Percentiles rank a stretch among this genome's conserved stretches.
These are phyloP conservation scores for Danio aesculapii DNA, from an alignment of 2,797 vertebrate genomes.

Conservation along the genomic window DNA sequence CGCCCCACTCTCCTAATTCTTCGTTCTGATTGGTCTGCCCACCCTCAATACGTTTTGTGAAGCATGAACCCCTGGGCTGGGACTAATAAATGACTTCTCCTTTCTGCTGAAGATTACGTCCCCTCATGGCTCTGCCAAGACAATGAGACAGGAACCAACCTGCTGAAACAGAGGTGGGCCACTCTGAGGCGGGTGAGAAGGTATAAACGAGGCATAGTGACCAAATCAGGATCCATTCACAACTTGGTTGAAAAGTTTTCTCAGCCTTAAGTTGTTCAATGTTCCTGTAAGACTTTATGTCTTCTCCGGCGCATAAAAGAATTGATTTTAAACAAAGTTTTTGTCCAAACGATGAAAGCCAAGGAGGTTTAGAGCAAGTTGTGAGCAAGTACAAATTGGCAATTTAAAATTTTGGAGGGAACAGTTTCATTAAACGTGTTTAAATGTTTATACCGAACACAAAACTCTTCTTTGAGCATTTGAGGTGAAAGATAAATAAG, in stretches of 20 bases:
- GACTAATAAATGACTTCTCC: constrained; percentile 69
- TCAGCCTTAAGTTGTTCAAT: neutral
- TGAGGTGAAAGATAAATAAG: constrained; percentile 1
- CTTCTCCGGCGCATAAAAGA: neutral
- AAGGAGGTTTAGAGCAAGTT: neutral
- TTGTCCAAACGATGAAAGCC: neutral
- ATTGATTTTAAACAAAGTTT: neutral
- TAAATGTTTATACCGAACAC: neutral
- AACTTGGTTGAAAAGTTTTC: constrained; percentile 1
- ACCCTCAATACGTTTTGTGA: constrained; percentile 69
- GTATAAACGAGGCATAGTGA: constrained; percentile 25
- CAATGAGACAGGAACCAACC: constrained; percentile 61
- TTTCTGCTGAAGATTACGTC: constrained; percentile 63
- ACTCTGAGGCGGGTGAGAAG: constrained; percentile 36
- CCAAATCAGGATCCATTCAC: constrained; percentile 35
- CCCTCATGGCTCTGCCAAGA: constrained; percentile 55
- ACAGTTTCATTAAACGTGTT: neutral
- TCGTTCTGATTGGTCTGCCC: constrained; percentile 65
- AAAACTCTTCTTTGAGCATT: neutral
- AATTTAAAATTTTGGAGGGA: neutral
- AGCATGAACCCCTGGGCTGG: constrained; percentile 67
- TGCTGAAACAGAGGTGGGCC: constrained; percentile 51
- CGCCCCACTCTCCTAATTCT: constrained; percentile 51
- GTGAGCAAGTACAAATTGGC: neutral
- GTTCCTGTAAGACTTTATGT: neutral